Conservation (phyloP, 37 sponge, comb jelly and placozoan genomes). For the Petrosia ficiformis region DNA sequence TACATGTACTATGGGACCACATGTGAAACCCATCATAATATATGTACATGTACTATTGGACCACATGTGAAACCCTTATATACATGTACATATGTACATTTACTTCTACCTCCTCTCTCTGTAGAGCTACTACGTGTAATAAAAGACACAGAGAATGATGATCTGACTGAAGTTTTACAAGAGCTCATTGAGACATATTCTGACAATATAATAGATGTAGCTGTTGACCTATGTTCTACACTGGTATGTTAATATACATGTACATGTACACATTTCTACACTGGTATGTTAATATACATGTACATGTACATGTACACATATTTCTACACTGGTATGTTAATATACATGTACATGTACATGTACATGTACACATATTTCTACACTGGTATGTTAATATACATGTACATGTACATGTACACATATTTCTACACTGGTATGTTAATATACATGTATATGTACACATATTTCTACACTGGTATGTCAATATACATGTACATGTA, state of each 20-base stretch:
- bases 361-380: too few relatives aligned
- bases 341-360: too few relatives aligned
- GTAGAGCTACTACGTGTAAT: slow-evolving; percentile 84
- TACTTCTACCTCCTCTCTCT: too few relatives aligned
- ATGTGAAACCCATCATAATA: slow-evolving; percentile 63
- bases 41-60: slow-evolving; percentile 23
- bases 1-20: slow-evolving; percentile 29
- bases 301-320: too few relatives aligned
- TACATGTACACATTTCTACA: too few relatives aligned
- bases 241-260: slow-evolving; percentile 43
- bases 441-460: slow-evolving; percentile 3
- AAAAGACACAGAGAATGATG: slow-evolving; percentile 95
- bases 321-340: too few relatives aligned
- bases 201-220: slow-evolving; percentile 68
- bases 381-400: too few relatives aligned
- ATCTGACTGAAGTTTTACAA: slow-evolving; percentile 84
- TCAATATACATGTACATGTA: too few relatives aligned
- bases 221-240: slow-evolving; percentile 63
- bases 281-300: too few relatives aligned
- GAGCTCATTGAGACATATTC: slow-evolving; percentile 81
- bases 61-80: slow-evolving; percentile 51
- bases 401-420: too few relatives aligned
- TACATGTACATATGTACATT: not conserved
- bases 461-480: too few relatives aligned
- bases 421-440: not conserved